Conservation (phyloP, 2,113 vertebrate genomes). For the Xyliphius kryptos region DNA sequence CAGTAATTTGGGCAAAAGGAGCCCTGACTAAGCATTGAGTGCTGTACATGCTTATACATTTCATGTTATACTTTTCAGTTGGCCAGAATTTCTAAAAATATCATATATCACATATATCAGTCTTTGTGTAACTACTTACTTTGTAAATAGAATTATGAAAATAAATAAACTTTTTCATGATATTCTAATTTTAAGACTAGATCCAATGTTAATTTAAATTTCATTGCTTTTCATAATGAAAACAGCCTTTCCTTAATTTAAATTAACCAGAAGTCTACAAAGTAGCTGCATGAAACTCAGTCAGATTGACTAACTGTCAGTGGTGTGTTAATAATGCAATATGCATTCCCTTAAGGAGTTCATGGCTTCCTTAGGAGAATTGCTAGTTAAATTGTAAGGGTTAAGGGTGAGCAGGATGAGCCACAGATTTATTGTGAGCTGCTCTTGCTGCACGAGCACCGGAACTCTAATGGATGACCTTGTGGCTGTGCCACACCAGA, state of each 20-base stretch:
- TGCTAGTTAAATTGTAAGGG: constrained; percentile 83
- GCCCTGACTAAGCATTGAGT: too few relatives aligned
- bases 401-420: constrained; percentile 97
- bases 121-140: too few relatives aligned
- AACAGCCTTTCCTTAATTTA: constrained; percentile 9
- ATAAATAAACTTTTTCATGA: too few relatives aligned
- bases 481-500: constrained; percentile 85
- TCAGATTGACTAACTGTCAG: constrained; percentile 64
- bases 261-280: constrained; percentile 21
- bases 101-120: too few relatives aligned
- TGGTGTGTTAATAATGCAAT: constrained; percentile 72
- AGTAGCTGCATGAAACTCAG: constrained; percentile 11
- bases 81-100: too few relatives aligned
- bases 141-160: too few relatives aligned
- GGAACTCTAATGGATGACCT: constrained; percentile 99
- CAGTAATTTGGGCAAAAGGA: too few relatives aligned
- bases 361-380: constrained; percentile 72
- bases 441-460: constrained; percentile 67
- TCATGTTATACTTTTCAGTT: too few relatives aligned
- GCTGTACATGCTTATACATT: too few relatives aligned
- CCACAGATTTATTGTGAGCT: constrained; percentile 86
- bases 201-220: too few relatives aligned
- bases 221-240: too few relatives aligned
- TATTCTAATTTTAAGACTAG: too few relatives aligned
- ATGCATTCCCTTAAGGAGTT: constrained; percentile 64